Base-by-base conservation (phyloP, 2,113 vertebrate genomes). In the Gopherus evgoodei region DNA sequence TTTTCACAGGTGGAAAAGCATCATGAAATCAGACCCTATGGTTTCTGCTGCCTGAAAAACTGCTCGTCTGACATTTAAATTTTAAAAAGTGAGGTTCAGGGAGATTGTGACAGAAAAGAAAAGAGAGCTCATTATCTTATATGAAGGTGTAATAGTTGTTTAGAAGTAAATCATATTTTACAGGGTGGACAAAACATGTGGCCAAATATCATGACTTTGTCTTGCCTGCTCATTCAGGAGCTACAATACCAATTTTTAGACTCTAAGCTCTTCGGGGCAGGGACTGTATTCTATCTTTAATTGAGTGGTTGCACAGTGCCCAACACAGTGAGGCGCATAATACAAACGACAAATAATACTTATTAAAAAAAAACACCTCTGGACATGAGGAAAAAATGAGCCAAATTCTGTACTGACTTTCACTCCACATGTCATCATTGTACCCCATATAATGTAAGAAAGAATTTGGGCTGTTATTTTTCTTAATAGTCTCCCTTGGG, bases 121-220 rank as follows among this genome's bases (percentile, higher is more conserved):
- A 88, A 24, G 1, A 88, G 56, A n/a, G 35, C 8, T 56, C 65
- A 88, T 92, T 1, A 2, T 83, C 2, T 86, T 93, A 54, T 38
- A 24, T 75, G 79, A 85, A 94, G 19, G 3, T 84, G 31, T 78
- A 47, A 83, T 54, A 89, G 91, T 8, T 53, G 17, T 84, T 94
- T 65, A 86, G 90, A 95, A 96, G 24, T 87, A 96, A 94, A 84
- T 8, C 79, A 4, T 25, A 49, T 75, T 87, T 94, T 95, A 75
- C 11, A 19, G 17, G n/a, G 94, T 87, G 53, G 21, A 92, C 84
- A 27, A 80, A 83, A 89, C 13, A 6, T 5, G 5, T 10, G 81
- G 44, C 31, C 91, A 94, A 84, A 5, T 11, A 50, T 27, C 84
- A 16, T 42, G 35, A 1, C 11, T 94, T 87, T 92, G 17, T 27